These are phyloP conservation scores for Prunella strophiata DNA, from an alignment of 2,797 vertebrate species.

Conservation along the genomic window DNA sequence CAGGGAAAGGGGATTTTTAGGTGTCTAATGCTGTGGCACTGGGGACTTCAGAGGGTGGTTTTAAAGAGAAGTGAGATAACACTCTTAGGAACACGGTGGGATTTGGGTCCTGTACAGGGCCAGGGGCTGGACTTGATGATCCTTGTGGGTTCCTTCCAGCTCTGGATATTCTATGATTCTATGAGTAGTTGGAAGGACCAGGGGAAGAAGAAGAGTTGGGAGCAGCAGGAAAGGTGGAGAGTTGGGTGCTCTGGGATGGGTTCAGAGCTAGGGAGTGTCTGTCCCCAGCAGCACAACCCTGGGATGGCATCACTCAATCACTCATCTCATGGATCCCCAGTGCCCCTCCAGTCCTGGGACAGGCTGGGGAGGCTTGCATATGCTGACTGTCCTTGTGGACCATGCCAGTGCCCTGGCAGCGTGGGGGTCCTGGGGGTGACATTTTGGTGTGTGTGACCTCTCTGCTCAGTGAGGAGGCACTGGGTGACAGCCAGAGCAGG, in stretches of 20 bases:
- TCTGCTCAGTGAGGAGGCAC: neutral
- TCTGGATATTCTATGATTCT: neutral
- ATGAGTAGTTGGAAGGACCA: neutral
- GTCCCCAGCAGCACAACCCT: neutral
- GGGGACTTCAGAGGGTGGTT: neutral
- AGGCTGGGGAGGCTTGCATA: neutral
- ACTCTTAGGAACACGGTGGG: neutral
- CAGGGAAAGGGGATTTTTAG: neutral
- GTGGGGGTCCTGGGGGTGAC: accelerated
- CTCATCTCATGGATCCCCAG: neutral
- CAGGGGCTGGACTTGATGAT: neutral
- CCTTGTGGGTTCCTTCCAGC: neutral
- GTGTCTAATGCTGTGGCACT: accelerated
- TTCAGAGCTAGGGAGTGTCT: neutral
- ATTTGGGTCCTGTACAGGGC: neutral
- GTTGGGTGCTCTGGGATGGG: accelerated
- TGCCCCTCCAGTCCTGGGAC: neutral
- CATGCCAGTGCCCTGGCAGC: accelerated
- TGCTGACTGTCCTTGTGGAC: accelerated
- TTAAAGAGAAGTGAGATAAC: neutral
- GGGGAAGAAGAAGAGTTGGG: neutral
- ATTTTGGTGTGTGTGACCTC: neutral
- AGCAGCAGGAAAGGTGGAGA: neutral
- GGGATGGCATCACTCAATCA: neutral
- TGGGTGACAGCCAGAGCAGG: neutral